Percentiles rank a stretch among this genome's conserved stretches.
phyloP scores from a whole-genome alignment of 1,140 invertebrate genomes.

The Heliconius melpomene region DNA sequence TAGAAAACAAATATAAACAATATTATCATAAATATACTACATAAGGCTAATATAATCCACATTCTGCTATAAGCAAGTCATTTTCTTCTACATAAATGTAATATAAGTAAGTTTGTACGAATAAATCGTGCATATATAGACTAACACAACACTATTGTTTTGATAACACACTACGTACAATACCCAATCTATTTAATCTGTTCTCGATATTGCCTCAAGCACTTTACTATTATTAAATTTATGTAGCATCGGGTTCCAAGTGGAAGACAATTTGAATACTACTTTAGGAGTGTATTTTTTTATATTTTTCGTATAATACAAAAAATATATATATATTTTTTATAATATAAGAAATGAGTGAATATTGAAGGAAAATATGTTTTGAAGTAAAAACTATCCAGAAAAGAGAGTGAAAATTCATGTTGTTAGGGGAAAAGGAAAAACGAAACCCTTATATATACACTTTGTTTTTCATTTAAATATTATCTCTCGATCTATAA shows the following conservation, averaged over 20 bases:
- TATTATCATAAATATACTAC: too few relatives aligned
- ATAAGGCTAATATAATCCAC: background rate
- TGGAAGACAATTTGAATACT: constrained; percentile 9
- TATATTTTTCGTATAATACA: background rate
- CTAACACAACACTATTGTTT: background rate
- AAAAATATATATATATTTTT: background rate
- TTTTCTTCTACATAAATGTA: background rate
- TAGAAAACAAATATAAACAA: too few relatives aligned
- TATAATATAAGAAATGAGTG: too few relatives aligned
- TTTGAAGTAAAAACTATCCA: too few relatives aligned
- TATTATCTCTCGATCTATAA: too few relatives aligned
- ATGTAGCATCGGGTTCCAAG: background rate
- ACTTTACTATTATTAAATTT: constrained; percentile 7
- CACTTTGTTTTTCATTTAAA: too few relatives aligned
- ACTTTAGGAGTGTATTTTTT: background rate
- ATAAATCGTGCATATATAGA: background rate
- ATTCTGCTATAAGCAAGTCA: background rate
- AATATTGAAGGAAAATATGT: too few relatives aligned
- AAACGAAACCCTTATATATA: too few relatives aligned
- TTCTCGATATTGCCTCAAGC: constrained; percentile 12
- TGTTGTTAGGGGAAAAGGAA: too few relatives aligned
- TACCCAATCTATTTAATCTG: constrained; percentile 13
- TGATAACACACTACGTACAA: background rate
- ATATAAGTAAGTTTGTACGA: background rate
- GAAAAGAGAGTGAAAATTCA: too few relatives aligned